Conservation (phyloP, 2,797 vertebrate species). For the Hypotaenidia okinawae region DNA sequence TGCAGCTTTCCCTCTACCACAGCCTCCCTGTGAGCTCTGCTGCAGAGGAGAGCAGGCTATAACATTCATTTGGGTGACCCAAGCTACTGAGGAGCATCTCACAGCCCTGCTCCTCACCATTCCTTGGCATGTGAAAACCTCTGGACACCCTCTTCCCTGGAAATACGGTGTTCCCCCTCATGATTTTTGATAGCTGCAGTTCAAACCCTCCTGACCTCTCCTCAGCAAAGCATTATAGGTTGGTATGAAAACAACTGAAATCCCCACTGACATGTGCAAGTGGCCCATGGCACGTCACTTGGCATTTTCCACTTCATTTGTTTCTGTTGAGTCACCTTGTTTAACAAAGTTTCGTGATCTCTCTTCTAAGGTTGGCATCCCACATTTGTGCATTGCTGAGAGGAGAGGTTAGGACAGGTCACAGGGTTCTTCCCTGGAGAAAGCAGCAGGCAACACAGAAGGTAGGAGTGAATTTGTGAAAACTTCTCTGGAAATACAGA, state of each 20-base stretch:
- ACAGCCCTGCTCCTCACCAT: not conserved
- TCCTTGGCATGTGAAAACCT: not conserved
- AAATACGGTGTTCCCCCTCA: not conserved
- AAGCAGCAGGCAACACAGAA: not conserved
- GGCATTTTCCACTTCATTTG: constrained; percentile 19
- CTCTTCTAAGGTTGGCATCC: not conserved
- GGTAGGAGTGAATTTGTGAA: not conserved
- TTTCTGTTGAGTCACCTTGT: constrained; percentile 49
- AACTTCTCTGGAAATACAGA: not conserved
- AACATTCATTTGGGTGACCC: accelerated
- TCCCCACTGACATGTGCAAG: not conserved
- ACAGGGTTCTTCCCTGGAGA: not conserved
- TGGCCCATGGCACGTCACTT: not conserved
- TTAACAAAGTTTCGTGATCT: constrained; percentile 8
- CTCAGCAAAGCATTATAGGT: not conserved
- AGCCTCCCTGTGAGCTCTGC: not conserved
- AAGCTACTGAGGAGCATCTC: not conserved
- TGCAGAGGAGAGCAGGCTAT: not conserved
- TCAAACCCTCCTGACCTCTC: not conserved
- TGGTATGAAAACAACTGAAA: not conserved
- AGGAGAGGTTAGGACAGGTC: not conserved
- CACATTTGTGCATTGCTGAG: not conserved
- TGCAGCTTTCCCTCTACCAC: accelerated
- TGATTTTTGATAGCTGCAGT: not conserved
- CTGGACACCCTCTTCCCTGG: not conserved